Evolutionary conservation across 2,797 vertebrate species (phyloP), one percentile per base, ranked within the genome.

Genomic region (Leucoraja ocellata): DNA sequence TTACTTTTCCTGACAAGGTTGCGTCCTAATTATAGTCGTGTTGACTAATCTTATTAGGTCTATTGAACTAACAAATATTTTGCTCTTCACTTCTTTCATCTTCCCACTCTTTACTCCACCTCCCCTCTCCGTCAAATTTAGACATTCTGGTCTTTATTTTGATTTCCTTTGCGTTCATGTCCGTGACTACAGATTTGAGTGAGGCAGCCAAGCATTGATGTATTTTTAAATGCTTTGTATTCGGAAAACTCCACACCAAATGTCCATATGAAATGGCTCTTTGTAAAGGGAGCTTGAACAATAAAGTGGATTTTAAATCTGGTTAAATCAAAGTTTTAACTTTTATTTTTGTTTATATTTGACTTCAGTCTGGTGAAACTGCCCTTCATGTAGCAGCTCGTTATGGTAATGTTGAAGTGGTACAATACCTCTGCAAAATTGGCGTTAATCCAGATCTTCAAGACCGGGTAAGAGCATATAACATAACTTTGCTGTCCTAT

Each of bases 351-450:
- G 25, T 91, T 92, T 93, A 58, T 93, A 1, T 96, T 18, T 94
- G 46, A 91, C 95, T 95, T 25, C 96, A 99, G 99, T 98, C 98
- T 0, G 98, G 98, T 91, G 99, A 99, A 95, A 99, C 98, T 0
- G 98, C 98, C 80, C 98, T 99, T 54, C 98, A 99, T 0, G 98
- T 99, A 79, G 98, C 99, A 10, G 96, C 98, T 93, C 98, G 98
- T 5, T 99, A 99, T 0, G 99, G 98, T 54, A 98, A 99, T 0
- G 97, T 99, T 86, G 98, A 99, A 0, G 98, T 99, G 94, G 98
- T 99, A 94, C 97, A 98, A 94, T 97, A 98, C 94, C 97, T 99
- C 94, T 99, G 99, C 96, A 96, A 95, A 94, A 96, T 98, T 93
- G 96, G 96, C n/a, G 98, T 98, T 76, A 98, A 98, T 95, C 98